Evolutionary conservation across 2,888 invertebrate species (phyloP).

Genomic region (Cheilosia urbana): DNA sequence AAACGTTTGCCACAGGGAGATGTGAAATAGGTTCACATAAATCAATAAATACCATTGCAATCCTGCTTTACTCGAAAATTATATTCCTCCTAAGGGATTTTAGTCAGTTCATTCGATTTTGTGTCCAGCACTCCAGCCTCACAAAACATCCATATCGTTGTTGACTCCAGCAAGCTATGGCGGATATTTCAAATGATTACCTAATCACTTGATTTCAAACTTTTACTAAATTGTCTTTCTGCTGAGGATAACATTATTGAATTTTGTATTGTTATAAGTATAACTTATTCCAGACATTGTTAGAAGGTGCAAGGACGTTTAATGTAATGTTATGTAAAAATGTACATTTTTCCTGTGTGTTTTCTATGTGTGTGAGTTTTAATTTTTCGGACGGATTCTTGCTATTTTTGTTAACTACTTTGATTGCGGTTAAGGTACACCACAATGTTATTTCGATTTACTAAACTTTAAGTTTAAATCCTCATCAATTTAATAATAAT

Average conservation of each 20-base stretch:
- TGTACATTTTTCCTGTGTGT: not conserved
- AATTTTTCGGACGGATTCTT: no score
- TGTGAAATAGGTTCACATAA: slow-evolving; percentile 64
- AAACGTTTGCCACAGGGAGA: slow-evolving; percentile 61
- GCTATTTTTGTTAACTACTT: no score
- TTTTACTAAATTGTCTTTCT: no score
- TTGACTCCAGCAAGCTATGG: slow-evolving; percentile 23
- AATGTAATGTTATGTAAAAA: not conserved
- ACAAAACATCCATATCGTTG: not conserved
- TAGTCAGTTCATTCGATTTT: slow-evolving; percentile 64
- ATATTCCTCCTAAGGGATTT: slow-evolving; percentile 48
- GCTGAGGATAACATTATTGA: no score
- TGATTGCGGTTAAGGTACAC: no score
- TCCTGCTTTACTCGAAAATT: slow-evolving; percentile 30
- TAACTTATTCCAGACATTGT: no score
- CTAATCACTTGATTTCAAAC: slow-evolving; percentile 1
- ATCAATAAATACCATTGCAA: slow-evolving; percentile 68
- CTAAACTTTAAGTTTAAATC: no score
- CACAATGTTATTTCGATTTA: no score
- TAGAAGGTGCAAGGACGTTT: no score
- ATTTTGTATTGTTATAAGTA: no score
- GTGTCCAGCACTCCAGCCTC: slow-evolving; percentile 19
- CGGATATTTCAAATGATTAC: slow-evolving; percentile 43
- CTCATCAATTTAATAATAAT: slow-evolving; percentile 4
- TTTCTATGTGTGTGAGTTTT: no score